Base-by-base conservation (phyloP, 2,888 invertebrate genomes). In the Augochlorella aurata region DNA sequence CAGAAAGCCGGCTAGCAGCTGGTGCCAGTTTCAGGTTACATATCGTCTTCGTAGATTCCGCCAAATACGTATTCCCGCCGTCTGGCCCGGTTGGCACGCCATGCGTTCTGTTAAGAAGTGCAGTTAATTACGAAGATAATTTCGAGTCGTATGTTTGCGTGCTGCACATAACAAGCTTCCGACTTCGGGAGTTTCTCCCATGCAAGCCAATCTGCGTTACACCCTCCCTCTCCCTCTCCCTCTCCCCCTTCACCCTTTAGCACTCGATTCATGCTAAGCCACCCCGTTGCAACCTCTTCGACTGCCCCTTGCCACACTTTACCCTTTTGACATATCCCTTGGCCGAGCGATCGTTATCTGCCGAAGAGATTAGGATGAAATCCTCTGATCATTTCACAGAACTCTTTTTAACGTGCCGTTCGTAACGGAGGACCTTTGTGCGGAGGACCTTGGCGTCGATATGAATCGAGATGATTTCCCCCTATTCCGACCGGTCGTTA, bases 121-220 rank as follows among this genome's bases (percentile, higher is more conserved):
- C 92, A 92, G 93, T 93, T 93, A 93, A 93, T 93, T 93, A 93
- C 91, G 91, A 91, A 93, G 93, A 93, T 93, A 93, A 93, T 93
- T 93, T 92, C 90, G 88, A 92, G 91, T 91, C 91, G 88, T 91
- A 90, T 92, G 92, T 92, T 92, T 91, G 92, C 92, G 92, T 93
- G 92, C 91, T 90, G 90, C 92, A 90, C 90, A 91, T 92, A 92
- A 92, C 92, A 90, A 92, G 92, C 91, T 91, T 91, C 89, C 91
- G 88, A 89, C 88, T 89, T 89, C 85, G 88, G 88, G 87, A 84
- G 88, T 88, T 88, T 85, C 87, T 88, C 88, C 89, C 90, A 88
- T 91, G 92, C 89, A 90, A 92, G 87, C 91, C 90, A 89, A 91
- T 92, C 89, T 87, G 88, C 87, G 88, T 87, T 87, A 87, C 88